These are phyloP conservation scores for Triplophysa dalaica DNA, from an alignment of 2,113 vertebrate species.

Conservation along the genomic window DNA sequence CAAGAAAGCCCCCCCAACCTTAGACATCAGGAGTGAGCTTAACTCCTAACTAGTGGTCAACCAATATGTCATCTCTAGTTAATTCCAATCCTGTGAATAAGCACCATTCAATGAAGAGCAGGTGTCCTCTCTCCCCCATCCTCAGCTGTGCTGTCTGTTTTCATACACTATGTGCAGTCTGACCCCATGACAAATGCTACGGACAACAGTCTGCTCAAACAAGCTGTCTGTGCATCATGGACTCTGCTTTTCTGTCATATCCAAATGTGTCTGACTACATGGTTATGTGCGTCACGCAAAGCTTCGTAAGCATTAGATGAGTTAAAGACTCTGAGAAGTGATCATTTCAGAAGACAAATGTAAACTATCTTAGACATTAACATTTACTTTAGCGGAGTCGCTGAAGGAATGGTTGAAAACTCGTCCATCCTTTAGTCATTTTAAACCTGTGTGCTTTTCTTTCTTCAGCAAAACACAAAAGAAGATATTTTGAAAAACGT, in stretches of 20 bases:
- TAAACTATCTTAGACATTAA: too few species aligned
- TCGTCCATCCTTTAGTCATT: too few species aligned
- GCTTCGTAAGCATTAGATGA: not conserved
- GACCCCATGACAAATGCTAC: slow-evolving; percentile 37
- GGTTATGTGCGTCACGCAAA: not conserved
- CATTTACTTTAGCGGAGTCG: too few species aligned
- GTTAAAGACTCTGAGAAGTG: too few species aligned
- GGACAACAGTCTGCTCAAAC: slow-evolving; percentile 16
- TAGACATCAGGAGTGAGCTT: slow-evolving; percentile 12
- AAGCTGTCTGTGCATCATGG: not conserved
- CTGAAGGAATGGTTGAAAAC: too few species aligned
- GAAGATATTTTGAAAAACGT: too few species aligned
- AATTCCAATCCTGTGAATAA: slow-evolving; percentile 43
- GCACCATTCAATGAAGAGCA: slow-evolving; percentile 14
- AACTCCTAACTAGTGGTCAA: slow-evolving; percentile 37
- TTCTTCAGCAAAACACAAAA: too few species aligned
- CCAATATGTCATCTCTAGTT: slow-evolving; percentile 47
- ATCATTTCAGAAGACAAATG: too few species aligned
- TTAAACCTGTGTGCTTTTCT: too few species aligned
- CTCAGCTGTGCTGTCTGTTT: slow-evolving; percentile 51
- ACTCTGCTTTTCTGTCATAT: not conserved
- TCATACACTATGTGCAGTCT: slow-evolving; percentile 28
- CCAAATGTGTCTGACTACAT: not conserved
- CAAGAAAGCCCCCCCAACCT: not conserved
- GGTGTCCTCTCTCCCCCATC: slow-evolving; percentile 37